These are phyloP conservation scores for Furcula furcula DNA, from an alignment of 2,888 invertebrate species.

Conservation along the genomic window DNA sequence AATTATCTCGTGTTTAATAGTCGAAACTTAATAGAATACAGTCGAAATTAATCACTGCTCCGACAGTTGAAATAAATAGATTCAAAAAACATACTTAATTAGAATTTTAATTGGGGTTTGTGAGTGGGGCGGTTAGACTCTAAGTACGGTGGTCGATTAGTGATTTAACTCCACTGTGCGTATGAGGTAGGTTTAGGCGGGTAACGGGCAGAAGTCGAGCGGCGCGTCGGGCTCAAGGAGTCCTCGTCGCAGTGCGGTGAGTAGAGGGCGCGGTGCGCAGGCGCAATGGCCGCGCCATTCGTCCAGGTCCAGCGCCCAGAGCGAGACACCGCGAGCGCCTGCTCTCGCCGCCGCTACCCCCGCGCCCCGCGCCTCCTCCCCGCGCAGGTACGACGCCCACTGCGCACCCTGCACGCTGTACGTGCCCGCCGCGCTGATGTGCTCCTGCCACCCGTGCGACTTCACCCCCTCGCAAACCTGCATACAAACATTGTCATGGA, in stretches of 20 bases:
- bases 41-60: too few relatives aligned
- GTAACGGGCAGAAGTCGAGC: slow-evolving; percentile 37
- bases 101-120: too few relatives aligned
- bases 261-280: slow-evolving; percentile 85
- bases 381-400: slow-evolving; percentile 91
- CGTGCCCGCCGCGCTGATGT: slow-evolving; percentile 85
- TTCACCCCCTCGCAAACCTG: slow-evolving; percentile 84
- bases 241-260: slow-evolving; percentile 81
- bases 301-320: slow-evolving; percentile 91
- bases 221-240: slow-evolving; percentile 55
- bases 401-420: slow-evolving; percentile 87
- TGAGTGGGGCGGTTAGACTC: too few relatives aligned
- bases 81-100: too few relatives aligned
- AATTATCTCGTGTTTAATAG: too few relatives aligned
- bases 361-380: slow-evolving; percentile 83
- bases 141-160: too few relatives aligned
- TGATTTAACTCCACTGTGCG: too few relatives aligned
- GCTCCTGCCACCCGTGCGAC: slow-evolving; percentile 79
- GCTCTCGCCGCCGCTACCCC: slow-evolving; percentile 81
- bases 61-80: too few relatives aligned
- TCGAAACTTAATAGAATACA: too few relatives aligned
- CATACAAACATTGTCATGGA: slow-evolving; percentile 5
- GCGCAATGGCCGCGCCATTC: slow-evolving; percentile 87
- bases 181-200: slow-evolving; percentile 11
- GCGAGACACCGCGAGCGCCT: slow-evolving; percentile 86